phyloP scores from a whole-genome alignment of 2,113 vertebrate genomes.

The Chascanopsetta lugubris region DNA sequence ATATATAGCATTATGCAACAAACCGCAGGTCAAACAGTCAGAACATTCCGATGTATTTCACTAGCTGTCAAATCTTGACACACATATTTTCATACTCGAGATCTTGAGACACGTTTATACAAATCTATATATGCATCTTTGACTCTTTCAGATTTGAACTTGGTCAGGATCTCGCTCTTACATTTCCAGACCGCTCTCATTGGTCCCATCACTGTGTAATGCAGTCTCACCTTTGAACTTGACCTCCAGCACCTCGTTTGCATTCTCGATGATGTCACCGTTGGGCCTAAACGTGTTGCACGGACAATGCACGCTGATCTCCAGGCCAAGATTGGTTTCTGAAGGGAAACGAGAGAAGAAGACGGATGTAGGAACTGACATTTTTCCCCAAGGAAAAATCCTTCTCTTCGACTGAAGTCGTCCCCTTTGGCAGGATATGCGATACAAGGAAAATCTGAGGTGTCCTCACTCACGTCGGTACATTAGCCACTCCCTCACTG shows the following conservation, averaged over 20 bases:
- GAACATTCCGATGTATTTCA: background rate
- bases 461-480: slow-evolving; percentile 86
- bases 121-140: too few species aligned
- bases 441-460: slow-evolving; percentile 23
- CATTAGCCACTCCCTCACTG: slow-evolving; percentile 94
- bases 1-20: too few species aligned
- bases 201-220: background rate
- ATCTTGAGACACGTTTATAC: too few species aligned
- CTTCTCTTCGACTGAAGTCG: slow-evolving; percentile 26
- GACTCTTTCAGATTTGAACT: background rate
- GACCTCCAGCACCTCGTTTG: slow-evolving; percentile 92
- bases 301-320: slow-evolving; percentile 96
- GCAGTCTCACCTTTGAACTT: slow-evolving; percentile 91
- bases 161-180: background rate
- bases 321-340: slow-evolving; percentile 95
- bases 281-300: slow-evolving; percentile 96
- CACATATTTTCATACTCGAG: background rate
- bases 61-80: background rate
- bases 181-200: background rate
- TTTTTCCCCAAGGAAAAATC: slow-evolving; percentile 28
- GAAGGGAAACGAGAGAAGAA: slow-evolving; percentile 64
- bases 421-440: slow-evolving; percentile 18
- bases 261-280: slow-evolving; percentile 90
- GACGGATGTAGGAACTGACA: slow-evolving; percentile 16
- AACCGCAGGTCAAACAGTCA: too few species aligned